Evolutionary conservation across 2,888 invertebrate species (phyloP), one percentile per base, ranked within the genome.

Genomic region (Melikaiella ostensackeni): DNA sequence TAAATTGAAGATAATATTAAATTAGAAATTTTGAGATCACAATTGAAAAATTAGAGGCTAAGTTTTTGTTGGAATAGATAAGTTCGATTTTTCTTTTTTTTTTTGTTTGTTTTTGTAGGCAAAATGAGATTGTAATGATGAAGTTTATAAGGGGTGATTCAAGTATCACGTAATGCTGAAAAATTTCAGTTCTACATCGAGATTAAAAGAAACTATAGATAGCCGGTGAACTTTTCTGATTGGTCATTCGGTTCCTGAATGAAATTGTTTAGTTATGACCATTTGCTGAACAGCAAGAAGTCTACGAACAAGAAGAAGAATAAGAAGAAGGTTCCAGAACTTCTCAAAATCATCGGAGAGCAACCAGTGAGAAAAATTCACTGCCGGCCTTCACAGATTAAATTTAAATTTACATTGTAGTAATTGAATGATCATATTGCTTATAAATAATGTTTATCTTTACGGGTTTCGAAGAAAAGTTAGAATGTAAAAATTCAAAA

Each of bases 31-130:
- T 19, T 64, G 42, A 64, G 42, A 64, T 38, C 27, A 33, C 27
- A 46, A 38, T 63, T 19, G 63, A 24, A 46, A 66, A 66, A 66
- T 27, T 46, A 19, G 27, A 66, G 66, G 19, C 66, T 66, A 46
- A 66, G 38, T 3, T 46, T 46, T 66, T 38, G 7, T 8, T 62
- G 33, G 27, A 61, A 30, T 61, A 19, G n/a, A 33, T 62, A 19
- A 30, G 61, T 62, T 62, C 30, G 61, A n/a, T n/a, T 42, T 42
- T 42, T 11, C 3, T 13, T 38, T 38, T 11, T 11, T 38, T 38
- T 2, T 0, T 7, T 30, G 0, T 11, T 61, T 7, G n/a, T 61
- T 61, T 55, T 55, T 21, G 9, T n/a, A 50, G 50, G 19, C n/a
- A 55, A 55, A 55, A 46, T 46, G 3, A 46, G 4, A 46, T 19